Evolutionary conservation across 2,888 invertebrate species (phyloP).

Genomic region (Arge pagana): DNA sequence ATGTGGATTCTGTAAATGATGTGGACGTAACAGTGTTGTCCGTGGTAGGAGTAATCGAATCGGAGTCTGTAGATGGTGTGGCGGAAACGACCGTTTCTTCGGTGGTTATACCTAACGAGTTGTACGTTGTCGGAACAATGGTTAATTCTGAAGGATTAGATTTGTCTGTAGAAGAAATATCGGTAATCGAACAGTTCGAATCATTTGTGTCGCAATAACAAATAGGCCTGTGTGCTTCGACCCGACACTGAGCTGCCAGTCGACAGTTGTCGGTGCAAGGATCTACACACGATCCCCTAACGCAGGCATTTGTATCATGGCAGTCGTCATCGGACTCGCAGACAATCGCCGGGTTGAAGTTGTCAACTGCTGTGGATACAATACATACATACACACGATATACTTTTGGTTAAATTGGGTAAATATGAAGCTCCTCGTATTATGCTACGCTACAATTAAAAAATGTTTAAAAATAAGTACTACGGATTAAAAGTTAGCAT

Average conservation of each 20-base stretch:
- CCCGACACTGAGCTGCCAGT: constrained; percentile 75
- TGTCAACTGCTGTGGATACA: constrained; percentile 58
- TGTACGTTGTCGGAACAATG: background rate
- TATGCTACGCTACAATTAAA: constrained; percentile 37
- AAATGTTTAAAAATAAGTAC: constrained; percentile 32
- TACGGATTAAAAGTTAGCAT: constrained; percentile 42
- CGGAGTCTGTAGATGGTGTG: background rate
- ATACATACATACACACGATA: constrained; percentile 48
- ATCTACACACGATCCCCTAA: constrained; percentile 80
- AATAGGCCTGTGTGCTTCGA: constrained; percentile 81
- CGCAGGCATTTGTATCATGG: constrained; percentile 81
- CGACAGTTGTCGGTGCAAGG: constrained; percentile 81
- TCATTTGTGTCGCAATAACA: constrained; percentile 65
- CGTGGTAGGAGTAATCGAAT: background rate
- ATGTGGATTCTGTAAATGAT: constrained; percentile 6
- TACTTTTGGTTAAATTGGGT: constrained; percentile 31
- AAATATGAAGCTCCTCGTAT: constrained; percentile 34
- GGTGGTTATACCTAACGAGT: constrained; percentile 2
- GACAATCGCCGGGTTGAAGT: constrained; percentile 63
- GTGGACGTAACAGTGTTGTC: background rate
- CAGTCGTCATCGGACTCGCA: constrained; percentile 85
- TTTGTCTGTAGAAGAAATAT: constrained; percentile 24
- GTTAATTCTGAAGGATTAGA: background rate
- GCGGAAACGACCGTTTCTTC: constrained; percentile 1
- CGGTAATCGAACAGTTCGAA: constrained; percentile 18